Conservation (phyloP, 2,797 vertebrate species). For the Silurus lanzhouensis region DNA sequence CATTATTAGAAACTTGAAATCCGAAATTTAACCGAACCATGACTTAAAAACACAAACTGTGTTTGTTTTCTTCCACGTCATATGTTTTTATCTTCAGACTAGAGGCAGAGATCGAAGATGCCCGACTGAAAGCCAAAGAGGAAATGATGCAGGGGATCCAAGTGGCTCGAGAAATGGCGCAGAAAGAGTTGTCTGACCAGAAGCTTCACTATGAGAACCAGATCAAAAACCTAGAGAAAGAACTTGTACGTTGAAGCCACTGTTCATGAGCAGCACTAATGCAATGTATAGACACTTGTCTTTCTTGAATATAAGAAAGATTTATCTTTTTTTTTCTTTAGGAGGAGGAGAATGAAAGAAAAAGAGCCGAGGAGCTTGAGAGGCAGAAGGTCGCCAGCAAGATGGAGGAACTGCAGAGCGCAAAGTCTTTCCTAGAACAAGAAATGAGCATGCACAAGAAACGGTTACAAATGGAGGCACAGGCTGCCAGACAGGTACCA, state of each 20-base stretch:
- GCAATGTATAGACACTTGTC: not conserved
- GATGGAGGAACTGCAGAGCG: constrained; percentile 83
- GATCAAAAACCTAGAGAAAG: constrained; percentile 82
- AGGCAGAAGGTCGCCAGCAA: constrained; percentile 78
- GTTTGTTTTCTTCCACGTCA: not conserved
- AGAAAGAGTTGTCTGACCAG: constrained; percentile 86
- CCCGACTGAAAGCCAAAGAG: constrained; percentile 87
- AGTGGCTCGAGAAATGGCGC: constrained; percentile 90
- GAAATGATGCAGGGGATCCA: constrained; percentile 96
- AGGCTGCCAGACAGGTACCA: constrained; percentile 79
- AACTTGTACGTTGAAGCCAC: constrained; percentile 76
- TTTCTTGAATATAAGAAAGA: not conserved
- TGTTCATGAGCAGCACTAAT: not conserved
- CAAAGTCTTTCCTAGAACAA: constrained; percentile 83
- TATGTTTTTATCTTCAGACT: constrained; percentile 71
- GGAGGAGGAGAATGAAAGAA: constrained; percentile 82
- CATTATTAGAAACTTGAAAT: too few relatives aligned
- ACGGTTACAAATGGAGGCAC: constrained; percentile 86
- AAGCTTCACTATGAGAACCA: constrained; percentile 82
- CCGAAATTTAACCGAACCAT: too few relatives aligned
- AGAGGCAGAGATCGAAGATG: constrained; percentile 91
- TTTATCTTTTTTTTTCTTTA: constrained; percentile 54
- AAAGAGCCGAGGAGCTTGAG: constrained; percentile 79
- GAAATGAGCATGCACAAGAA: constrained; percentile 83
- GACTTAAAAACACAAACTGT: too few relatives aligned